A percentile compares a stretch with the other conserved stretches of the same genome.
These are phyloP conservation scores for Bombus picipes DNA, from an alignment of 1,140 invertebrate species.

Conservation along the genomic window DNA sequence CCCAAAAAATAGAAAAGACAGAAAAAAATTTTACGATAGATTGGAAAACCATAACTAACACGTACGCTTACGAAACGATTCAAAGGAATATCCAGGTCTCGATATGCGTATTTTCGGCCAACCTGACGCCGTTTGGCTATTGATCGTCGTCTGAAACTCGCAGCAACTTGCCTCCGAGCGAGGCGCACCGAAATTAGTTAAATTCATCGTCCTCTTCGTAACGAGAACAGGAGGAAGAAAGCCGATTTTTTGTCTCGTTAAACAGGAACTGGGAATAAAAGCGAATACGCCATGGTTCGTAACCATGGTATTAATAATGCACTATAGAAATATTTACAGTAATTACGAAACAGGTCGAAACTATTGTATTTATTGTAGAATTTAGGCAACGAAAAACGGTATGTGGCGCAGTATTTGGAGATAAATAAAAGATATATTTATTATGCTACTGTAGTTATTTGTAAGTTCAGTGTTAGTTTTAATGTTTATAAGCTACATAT, in stretches of 20 bases:
- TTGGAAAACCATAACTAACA: neutral
- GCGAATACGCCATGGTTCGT: too few species aligned
- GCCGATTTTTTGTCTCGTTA: neutral
- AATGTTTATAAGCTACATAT: too few species aligned
- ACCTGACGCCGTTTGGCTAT: conserved; percentile 59
- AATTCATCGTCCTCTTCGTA: neutral
- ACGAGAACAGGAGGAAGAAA: neutral
- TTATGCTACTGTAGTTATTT: too few species aligned
- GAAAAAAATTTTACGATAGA: neutral
- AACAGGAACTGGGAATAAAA: neutral
- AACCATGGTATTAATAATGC: too few species aligned
- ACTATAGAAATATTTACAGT: too few species aligned
- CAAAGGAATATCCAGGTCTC: conserved; percentile 31
- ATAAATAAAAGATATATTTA: too few species aligned
- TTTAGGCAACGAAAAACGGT: too few species aligned
- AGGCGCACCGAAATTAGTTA: conserved; percentile 33
- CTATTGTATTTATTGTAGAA: too few species aligned
- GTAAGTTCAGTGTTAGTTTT: too few species aligned
- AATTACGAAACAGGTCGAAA: too few species aligned
- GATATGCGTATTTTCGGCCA: conserved; percentile 40
- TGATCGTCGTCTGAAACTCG: conserved; percentile 51
- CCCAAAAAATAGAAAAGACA: neutral
- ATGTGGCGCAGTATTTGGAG: too few species aligned
- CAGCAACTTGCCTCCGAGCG: conserved; percentile 9
- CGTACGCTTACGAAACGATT: neutral